Conservation (phyloP, 2,888 invertebrate species). For the Thecocarcelia acutangulata region DNA sequence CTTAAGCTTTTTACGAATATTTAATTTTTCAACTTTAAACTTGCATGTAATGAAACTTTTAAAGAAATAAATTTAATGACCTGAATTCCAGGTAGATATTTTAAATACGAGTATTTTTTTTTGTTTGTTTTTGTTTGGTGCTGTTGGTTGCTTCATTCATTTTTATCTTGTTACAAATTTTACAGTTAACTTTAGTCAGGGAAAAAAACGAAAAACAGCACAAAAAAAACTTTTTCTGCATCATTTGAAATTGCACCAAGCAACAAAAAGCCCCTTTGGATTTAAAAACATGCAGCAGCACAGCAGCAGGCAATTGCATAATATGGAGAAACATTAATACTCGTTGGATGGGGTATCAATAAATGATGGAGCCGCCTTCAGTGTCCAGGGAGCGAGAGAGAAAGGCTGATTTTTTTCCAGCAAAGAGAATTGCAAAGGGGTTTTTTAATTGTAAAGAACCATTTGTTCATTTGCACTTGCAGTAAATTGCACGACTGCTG, state of each 20-base stretch:
- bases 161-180: conserved; percentile 60
- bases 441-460: conserved; percentile 53
- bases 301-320: conserved; percentile 36
- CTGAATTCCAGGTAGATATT: conserved; percentile 39
- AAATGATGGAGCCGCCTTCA: neutral
- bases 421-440: neutral
- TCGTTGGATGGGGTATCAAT: neutral
- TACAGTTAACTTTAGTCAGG: conserved; percentile 1
- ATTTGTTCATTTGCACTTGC: conserved; percentile 62
- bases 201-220: neutral
- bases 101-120: conserved; percentile 13
- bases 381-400: neutral
- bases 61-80: conserved; percentile 49
- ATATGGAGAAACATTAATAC: conserved; percentile 28
- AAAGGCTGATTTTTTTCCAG: conserved; percentile 1
- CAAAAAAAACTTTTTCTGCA: conserved; percentile 19
- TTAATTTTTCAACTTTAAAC: neutral
- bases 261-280: conserved; percentile 34
- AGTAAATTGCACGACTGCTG: conserved; percentile 51
- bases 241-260: conserved; percentile 37
- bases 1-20: conserved; percentile 10
- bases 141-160: conserved; percentile 47
- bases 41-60: neutral
- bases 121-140: neutral
- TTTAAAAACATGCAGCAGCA: conserved; percentile 24